These are phyloP conservation scores for Ispidina picta DNA, from an alignment of 2,797 vertebrate species.

Conservation along the genomic window DNA sequence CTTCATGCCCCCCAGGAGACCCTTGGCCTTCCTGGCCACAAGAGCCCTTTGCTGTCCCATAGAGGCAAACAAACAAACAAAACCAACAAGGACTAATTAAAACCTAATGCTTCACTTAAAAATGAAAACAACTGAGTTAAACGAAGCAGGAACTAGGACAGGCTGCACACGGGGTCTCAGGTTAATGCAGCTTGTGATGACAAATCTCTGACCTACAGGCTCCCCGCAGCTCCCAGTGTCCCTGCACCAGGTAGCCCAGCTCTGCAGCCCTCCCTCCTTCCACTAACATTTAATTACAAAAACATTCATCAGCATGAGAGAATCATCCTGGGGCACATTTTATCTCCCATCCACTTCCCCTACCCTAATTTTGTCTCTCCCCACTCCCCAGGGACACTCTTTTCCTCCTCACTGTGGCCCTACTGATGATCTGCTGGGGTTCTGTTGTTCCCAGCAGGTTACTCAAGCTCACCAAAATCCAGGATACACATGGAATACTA, in stretches of 20 bases:
- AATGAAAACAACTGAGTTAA: background rate
- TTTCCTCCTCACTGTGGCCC: background rate
- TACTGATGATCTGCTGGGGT: background rate
- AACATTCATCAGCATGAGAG: background rate
- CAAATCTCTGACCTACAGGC: background rate
- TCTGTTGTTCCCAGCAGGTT: background rate
- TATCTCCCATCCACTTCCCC: background rate
- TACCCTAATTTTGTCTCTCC: background rate
- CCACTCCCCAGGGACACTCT: too few species aligned
- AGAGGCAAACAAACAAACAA: background rate
- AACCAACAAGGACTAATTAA: background rate
- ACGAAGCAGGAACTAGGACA: background rate
- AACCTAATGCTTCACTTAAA: background rate
- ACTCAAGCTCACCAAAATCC: background rate
- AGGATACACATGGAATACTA: background rate
- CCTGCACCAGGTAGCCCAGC: rapidly evolving
- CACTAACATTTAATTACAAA: background rate
- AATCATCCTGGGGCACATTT: background rate
- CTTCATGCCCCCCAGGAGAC: too few species aligned
- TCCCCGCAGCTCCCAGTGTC: background rate
- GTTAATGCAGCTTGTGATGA: background rate
- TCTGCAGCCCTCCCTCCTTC: background rate
- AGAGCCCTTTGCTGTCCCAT: too few species aligned
- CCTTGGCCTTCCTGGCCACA: too few species aligned
- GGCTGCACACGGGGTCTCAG: background rate